Conservation (phyloP, 1,140 invertebrate genomes). For the Kradibia gibbosae region DNA sequence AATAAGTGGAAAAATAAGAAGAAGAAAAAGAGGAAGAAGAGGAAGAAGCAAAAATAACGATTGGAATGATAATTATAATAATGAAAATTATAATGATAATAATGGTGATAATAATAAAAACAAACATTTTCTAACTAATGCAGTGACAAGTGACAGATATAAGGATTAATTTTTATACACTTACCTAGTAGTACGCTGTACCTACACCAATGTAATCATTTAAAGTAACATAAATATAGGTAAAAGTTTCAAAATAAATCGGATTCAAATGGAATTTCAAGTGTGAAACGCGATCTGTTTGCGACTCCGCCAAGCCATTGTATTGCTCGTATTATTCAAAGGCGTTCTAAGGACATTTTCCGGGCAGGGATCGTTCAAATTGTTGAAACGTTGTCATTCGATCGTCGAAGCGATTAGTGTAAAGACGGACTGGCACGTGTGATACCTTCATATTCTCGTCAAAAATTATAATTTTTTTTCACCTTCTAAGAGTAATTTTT, state of each 20-base stretch:
- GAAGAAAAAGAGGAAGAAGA: too few relatives aligned
- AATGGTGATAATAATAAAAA: too few relatives aligned
- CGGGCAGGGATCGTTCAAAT: conserved; percentile 14
- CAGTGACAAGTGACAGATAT: too few relatives aligned
- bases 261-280: not conserved
- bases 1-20: too few relatives aligned
- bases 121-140: too few relatives aligned
- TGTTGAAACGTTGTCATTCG: conserved; percentile 34
- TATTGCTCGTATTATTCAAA: conserved; percentile 23
- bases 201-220: not conserved
- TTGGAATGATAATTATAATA: too few relatives aligned
- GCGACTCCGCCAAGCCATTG: conserved; percentile 44
- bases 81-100: too few relatives aligned
- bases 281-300: not conserved
- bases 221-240: not conserved
- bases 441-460: not conserved
- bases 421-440: conserved; percentile 30
- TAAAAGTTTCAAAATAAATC: conserved; percentile 39
- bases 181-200: not conserved
- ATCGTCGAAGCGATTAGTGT: conserved; percentile 29
- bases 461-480: not conserved
- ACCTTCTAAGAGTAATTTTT: not conserved
- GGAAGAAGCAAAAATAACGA: too few relatives aligned
- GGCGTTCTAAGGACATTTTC: conserved; percentile 42
- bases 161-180: not conserved